These are phyloP conservation scores for Daphoenositta chrysoptera DNA, from an alignment of 2,113 vertebrate genomes.

Conservation along the genomic window DNA sequence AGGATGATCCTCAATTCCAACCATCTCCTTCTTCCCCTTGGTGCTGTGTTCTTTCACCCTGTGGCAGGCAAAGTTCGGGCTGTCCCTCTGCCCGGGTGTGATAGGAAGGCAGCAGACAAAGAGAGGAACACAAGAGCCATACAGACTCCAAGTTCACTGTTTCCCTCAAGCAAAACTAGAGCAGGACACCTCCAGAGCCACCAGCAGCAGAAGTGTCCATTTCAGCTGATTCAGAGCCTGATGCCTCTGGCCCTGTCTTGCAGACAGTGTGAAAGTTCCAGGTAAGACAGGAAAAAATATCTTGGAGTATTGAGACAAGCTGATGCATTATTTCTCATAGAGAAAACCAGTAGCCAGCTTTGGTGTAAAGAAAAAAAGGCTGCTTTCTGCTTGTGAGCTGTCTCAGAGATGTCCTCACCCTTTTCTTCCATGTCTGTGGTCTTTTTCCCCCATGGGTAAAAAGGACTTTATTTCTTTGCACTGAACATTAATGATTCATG, in stretches of 20 bases:
- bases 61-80: not conserved
- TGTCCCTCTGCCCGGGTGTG: not conserved
- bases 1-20: not conserved
- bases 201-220: not conserved
- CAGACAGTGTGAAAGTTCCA: not conserved
- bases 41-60: fast-evolving
- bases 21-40: not conserved
- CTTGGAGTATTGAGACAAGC: not conserved
- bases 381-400: not conserved
- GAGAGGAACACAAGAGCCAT: not conserved
- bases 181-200: not conserved
- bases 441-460: not conserved
- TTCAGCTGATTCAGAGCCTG: not conserved
- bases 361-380: not conserved
- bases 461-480: not conserved
- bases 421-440: not conserved
- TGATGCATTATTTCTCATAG: not conserved
- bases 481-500: constrained; percentile 48
- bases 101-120: not conserved
- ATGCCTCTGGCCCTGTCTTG: not conserved
- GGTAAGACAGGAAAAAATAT: not conserved
- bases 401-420: not conserved
- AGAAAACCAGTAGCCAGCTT: not conserved
- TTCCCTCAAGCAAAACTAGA: not conserved
- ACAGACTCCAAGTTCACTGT: not conserved